Percentiles rank a stretch among this genome's conserved stretches.
phyloP scores from a whole-genome alignment of 2,888 invertebrate genomes.

The Drosophila neoperkinsi region DNA sequence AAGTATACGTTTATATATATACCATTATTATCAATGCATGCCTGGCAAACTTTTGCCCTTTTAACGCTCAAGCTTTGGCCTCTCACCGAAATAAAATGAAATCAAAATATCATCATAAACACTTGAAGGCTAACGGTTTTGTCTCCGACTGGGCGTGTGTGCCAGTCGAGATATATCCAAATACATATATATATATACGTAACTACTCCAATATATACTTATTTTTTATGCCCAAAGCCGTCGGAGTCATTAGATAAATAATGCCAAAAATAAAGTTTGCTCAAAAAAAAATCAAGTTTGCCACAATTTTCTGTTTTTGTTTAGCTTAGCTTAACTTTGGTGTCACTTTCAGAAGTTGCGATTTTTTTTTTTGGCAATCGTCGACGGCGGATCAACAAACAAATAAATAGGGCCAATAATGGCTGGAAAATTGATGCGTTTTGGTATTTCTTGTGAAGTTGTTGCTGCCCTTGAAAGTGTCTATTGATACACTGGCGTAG shows the following conservation, averaged over 20 bases:
- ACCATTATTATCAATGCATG: slow-evolving; percentile 68
- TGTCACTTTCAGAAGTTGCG: slow-evolving; percentile 36
- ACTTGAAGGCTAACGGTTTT: slow-evolving; percentile 51
- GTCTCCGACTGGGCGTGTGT: slow-evolving; percentile 42
- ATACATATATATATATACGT: background rate
- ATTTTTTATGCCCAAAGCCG: slow-evolving; percentile 33
- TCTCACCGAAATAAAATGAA: slow-evolving; percentile 58
- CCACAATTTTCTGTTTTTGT: slow-evolving; percentile 18
- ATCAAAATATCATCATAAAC: slow-evolving; percentile 82
- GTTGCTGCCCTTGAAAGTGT: slow-evolving; percentile 13
- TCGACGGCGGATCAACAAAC: slow-evolving; percentile 50
- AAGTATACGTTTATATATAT: slow-evolving; percentile 6
- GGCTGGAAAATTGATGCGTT: slow-evolving; percentile 65
- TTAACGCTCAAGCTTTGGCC: slow-evolving; percentile 39
- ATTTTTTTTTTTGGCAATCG: slow-evolving; percentile 25
- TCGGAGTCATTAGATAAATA: slow-evolving; percentile 72
- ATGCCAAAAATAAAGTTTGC: slow-evolving; percentile 61
- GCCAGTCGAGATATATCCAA: slow-evolving; percentile 35
- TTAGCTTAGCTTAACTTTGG: slow-evolving; percentile 7
- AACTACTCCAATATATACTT: background rate
- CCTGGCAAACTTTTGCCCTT: slow-evolving; percentile 58
- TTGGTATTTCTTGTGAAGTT: slow-evolving; percentile 23
- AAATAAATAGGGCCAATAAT: slow-evolving; percentile 78
- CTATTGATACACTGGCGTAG: background rate
- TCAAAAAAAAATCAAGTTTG: slow-evolving; percentile 46